phyloP scores from a whole-genome alignment of 2,888 invertebrate species.

The Conchocele bisecta region DNA sequence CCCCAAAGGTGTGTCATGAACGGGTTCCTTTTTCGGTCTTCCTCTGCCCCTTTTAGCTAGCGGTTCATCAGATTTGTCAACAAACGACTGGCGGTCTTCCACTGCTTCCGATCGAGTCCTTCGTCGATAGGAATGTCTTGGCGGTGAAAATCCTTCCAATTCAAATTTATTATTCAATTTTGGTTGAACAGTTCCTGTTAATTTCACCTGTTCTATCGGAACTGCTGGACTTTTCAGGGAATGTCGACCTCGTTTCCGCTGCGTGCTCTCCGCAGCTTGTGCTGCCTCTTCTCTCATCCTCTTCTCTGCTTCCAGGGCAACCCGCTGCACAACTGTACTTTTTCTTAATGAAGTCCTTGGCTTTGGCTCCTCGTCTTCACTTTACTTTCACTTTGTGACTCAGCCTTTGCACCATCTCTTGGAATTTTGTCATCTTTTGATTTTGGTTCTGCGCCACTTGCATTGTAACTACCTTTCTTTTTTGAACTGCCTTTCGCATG shows the following conservation, averaged over 20 bases:
- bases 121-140: no score
- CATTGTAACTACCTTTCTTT: no score
- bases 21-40: conserved; percentile 27
- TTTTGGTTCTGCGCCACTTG: no score
- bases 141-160: no score
- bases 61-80: background rate
- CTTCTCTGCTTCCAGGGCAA: conserved; percentile 60
- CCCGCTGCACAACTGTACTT: conserved; percentile 55
- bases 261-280: background rate
- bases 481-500: no score
- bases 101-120: background rate
- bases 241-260: background rate
- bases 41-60: conserved; percentile 40
- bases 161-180: no score
- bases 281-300: conserved; percentile 43
- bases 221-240: background rate
- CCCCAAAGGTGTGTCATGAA: background rate
- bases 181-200: no score
- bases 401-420: no score
- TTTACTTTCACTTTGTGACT: conserved; percentile 12
- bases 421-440: no score
- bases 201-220: no score
- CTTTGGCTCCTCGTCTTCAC: conserved; percentile 19
- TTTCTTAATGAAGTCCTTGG: conserved; percentile 53
- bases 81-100: background rate